A percentile compares a stretch with the other conserved stretches of the same genome.
Conservation (phyloP, 2,797 vertebrate genomes). For the Semotilus atromaculatus region DNA sequence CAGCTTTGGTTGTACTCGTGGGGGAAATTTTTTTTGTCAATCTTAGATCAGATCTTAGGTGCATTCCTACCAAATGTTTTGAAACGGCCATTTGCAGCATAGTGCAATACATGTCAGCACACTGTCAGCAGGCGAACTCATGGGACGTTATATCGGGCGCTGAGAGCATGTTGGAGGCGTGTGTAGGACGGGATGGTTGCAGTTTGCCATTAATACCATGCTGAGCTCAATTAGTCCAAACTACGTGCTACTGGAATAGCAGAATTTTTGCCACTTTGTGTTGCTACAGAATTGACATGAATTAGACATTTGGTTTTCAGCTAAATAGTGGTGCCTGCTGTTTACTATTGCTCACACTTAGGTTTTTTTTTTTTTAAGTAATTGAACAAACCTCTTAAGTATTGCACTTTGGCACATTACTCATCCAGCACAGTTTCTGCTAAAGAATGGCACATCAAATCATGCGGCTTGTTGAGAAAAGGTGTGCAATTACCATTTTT, state of each 20-base stretch:
- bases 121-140: conserved; percentile 8
- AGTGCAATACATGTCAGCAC: background rate
- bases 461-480: background rate
- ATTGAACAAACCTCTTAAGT: background rate
- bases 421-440: conserved; percentile 1
- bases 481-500: conserved; percentile 6
- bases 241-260: conserved; percentile 15
- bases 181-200: conserved; percentile 35
- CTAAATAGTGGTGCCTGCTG: background rate
- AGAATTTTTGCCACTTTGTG: conserved; percentile 14
- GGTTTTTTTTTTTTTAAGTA: background rate
- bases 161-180: conserved; percentile 40
- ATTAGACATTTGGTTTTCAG: conserved; percentile 13
- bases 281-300: background rate
- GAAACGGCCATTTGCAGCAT: background rate
- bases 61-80: background rate
- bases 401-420: background rate
- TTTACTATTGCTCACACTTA: background rate
- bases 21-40: too few species aligned
- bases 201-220: conserved; percentile 33
- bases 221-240: conserved; percentile 43
- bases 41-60: background rate
- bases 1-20: background rate
- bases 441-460: background rate
- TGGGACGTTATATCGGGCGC: conserved; percentile 18